Conservation (phyloP, 2,797 vertebrate species). For the Parotocinclus haroldoi region DNA sequence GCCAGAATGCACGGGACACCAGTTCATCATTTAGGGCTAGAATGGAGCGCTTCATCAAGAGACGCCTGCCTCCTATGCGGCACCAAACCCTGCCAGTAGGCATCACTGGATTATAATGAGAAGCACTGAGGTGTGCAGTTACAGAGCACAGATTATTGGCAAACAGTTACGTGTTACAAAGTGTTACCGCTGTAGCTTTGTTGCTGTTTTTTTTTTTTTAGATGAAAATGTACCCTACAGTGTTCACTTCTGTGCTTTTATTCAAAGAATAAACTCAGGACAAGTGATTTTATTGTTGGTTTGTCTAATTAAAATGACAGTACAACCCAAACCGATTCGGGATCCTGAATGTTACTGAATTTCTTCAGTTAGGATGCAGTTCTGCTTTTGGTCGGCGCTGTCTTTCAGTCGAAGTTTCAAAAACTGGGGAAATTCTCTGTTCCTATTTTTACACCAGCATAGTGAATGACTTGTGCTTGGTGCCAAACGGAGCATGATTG, state of each 20-base stretch:
- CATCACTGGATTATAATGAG: too few species aligned
- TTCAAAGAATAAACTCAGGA: constrained; percentile 22
- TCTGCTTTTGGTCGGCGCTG: neutral
- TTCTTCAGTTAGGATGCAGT: neutral
- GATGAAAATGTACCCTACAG: constrained; percentile 4
- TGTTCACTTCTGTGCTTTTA: constrained; percentile 4
- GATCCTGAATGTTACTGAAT: neutral
- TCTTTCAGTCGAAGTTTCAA: constrained; percentile 18
- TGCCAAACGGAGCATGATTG: neutral
- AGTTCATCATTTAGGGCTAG: too few species aligned
- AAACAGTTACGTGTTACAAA: neutral
- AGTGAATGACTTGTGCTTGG: neutral
- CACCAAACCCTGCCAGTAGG: too few species aligned
- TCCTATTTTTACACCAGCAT: constrained; percentile 15
- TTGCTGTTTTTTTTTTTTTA: neutral
- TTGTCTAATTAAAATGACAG: neutral
- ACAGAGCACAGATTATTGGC: neutral
- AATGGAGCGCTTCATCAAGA: too few species aligned
- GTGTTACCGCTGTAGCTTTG: neutral
- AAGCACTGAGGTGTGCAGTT: neutral
- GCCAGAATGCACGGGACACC: too few species aligned
- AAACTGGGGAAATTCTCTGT: constrained; percentile 22
- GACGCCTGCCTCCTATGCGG: too few species aligned
- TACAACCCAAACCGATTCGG: too few species aligned
- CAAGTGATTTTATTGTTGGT: neutral